Evolutionary conservation across 2,888 invertebrate genomes (phyloP), one percentile per base, ranked within the genome.

Genomic region (Drosophila nr. fundita): DNA sequence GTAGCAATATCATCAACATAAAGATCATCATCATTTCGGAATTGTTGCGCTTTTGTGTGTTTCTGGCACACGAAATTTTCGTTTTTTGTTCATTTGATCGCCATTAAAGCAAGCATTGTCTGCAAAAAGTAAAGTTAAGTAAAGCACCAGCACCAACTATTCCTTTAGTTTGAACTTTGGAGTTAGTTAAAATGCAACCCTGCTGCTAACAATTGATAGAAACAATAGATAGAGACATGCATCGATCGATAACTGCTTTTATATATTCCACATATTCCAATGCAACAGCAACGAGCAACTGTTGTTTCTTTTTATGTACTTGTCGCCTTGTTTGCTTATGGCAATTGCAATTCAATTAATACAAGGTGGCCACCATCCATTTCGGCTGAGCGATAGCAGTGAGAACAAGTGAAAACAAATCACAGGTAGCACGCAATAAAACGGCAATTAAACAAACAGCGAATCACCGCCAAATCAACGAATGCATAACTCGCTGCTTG

Each of bases 401-500:
- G 32, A 24, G 18, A 61, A 50, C 30, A 42, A 65, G 69, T 59
- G 68, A 68, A 48, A 73, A 68, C 60, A 78, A 84, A 78, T 83
- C 76, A 72, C 73, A 70, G 76, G 76, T 84, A 53, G 52, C 73
- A 68, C 63, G 74, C 73, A 64, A 83, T 81, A 82, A 78, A 72
- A 34, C 70, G 50, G 21, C 62, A 52, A 75, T 83, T 67, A 50
- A 38, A 75, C 48, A 52, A 72, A 69, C 7, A 24, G 72, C 67
- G 65, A 78, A 69, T 69, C 70, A 54, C 55, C 59, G 21, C 62
- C 62, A 67, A 66, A 53, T 58, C 45, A 74, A 72, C 61, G 58
- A 76, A 71, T 65, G 65, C 70, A 69, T 81, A 78, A 70, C 65
- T 57, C 57, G 30, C 52, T 60, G 40, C 48, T 60, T 64, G 30